Base-by-base conservation (phyloP, 2,888 invertebrate genomes). In the Uropetala carovei region DNA sequence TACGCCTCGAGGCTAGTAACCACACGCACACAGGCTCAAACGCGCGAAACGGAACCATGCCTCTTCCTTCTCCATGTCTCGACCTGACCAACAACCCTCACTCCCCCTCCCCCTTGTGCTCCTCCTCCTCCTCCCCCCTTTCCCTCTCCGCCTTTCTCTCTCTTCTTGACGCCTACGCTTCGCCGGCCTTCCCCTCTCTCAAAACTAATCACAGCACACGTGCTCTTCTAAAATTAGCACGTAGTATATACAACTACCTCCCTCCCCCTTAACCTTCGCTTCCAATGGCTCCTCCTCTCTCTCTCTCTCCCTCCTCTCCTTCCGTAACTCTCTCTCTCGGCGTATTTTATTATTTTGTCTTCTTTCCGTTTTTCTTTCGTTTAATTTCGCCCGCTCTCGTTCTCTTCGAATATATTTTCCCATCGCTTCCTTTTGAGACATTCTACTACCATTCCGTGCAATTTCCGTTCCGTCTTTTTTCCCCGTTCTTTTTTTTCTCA, bases 161-260 rank as follows among this genome's bases (percentile, higher is more conserved):
- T 22, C 22, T 30, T 81, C 81, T 30, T 27, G 18, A 11, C n/a
- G 18, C 64, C 64, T n/a, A 43, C 43, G 43, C 43, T n/a, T 16
- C 10, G n/a, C 27, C 10, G 30, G 30, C 82, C 27, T 7, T 14
- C 81, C 22, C 81, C 30, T 30, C 30, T 14, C 14, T 30, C 27
- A 82, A 30, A 82, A 22, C 82, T 82, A 82, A 82, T 82, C 82
- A 82, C 82, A 82, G 30, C 82, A 82, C 82, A 82, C 82, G 82
- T 82, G 82, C 27, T 82, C 43, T 11, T 30, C 82, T 82, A 82
- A 82, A 82, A 82, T 82, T 82, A 82, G 30, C 82, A 30, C 30
- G 22, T 18, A 82, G 30, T 43, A 30, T 82, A 82, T 43, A 82
- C 82, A 82, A 27, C 27, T 43, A 82, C 27, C 43, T 1, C 5